phyloP scores from a whole-genome alignment of 1,140 invertebrate genomes.

The Drosophila pachea region DNA sequence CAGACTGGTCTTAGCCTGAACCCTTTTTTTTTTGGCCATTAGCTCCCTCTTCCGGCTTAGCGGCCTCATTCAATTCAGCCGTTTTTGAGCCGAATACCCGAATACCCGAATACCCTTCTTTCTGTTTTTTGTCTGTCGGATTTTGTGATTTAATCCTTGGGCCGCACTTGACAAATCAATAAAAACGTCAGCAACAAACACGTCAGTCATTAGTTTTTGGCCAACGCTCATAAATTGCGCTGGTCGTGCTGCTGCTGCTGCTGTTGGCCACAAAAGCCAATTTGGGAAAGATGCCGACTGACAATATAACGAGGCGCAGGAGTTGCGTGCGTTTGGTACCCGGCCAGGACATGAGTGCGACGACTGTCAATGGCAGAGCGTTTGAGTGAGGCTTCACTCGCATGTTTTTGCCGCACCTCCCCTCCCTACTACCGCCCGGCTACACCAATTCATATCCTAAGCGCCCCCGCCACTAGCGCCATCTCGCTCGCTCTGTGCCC shows the following conservation, averaged over 20 bases:
- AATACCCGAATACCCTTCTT: background rate
- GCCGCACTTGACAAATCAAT: conserved; percentile 62
- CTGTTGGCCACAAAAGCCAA: conserved; percentile 40
- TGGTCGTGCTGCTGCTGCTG: conserved; percentile 1
- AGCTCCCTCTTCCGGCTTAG: too few relatives aligned
- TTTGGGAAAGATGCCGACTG: conserved; percentile 27
- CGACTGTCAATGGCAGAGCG: conserved; percentile 59
- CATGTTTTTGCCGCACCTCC: background rate
- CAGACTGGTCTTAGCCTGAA: too few relatives aligned
- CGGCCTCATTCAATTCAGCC: too few relatives aligned
- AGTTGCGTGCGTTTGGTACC: background rate
- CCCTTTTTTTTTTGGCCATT: too few relatives aligned
- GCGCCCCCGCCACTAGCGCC: too few relatives aligned
- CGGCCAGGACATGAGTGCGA: conserved; percentile 20
- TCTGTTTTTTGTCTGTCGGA: background rate
- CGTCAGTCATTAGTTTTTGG: conserved; percentile 63
- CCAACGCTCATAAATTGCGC: conserved; percentile 30
- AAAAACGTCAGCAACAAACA: conserved; percentile 68
- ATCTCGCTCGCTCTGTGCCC: too few relatives aligned
- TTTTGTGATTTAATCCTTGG: conserved; percentile 10
- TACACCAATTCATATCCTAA: background rate
- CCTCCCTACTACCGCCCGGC: too few relatives aligned
- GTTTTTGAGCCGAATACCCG: too few relatives aligned
- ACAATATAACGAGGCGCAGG: conserved; percentile 29
- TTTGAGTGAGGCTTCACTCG: conserved; percentile 47